Base-by-base conservation (phyloP, 2,113 vertebrate genomes). In the Ailurus styani region DNA sequence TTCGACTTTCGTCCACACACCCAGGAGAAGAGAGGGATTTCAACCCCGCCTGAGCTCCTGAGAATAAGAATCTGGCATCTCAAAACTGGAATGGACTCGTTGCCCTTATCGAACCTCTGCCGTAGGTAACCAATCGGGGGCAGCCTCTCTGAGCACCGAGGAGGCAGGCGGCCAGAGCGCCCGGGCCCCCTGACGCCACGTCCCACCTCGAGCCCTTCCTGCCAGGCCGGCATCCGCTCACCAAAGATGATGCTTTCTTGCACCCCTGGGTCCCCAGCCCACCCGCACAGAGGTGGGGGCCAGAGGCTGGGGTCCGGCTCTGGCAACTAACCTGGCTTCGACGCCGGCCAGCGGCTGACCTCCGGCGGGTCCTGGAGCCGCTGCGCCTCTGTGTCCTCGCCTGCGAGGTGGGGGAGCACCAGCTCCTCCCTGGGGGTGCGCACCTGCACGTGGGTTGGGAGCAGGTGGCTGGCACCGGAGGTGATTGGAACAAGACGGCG, bases 71-170 rank as follows among this genome's bases (percentile, higher is more conserved):
- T 17, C 25, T 1, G 25, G 42, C 42, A 45, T 73, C 72, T 73
- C 40, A 7, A 45, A 15, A 15, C 0, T 45, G 72, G 25, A 27
- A 29, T 0, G 25, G 7, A 77, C 42, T 9, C 42, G 9, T 47
- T 25, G 7, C 73, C 73, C 27, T 47, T 31, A 17, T 31, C 14
- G 7, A 10, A 17, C 14, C 42, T 47, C 42, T 77, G 73, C 42
- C 40, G 1, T 73, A 25, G 14, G 2, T 0, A 14, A 1, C 27
- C 3, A 0, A 13, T 2, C 0, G 14, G 40, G 40, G 18, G 20
- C 34, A 66, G 40, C 72, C 2, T 40, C 70, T 75, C 72, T 14
- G 25, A 45, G 72, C 40, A 7, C 6, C 6, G 0, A 45, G 72
- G 72, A 45, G 72, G 25, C 7, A 3, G 25, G 40, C 14, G 40